Base-by-base conservation (phyloP, 2,888 invertebrate genomes). In the Laspeyria flexula region DNA sequence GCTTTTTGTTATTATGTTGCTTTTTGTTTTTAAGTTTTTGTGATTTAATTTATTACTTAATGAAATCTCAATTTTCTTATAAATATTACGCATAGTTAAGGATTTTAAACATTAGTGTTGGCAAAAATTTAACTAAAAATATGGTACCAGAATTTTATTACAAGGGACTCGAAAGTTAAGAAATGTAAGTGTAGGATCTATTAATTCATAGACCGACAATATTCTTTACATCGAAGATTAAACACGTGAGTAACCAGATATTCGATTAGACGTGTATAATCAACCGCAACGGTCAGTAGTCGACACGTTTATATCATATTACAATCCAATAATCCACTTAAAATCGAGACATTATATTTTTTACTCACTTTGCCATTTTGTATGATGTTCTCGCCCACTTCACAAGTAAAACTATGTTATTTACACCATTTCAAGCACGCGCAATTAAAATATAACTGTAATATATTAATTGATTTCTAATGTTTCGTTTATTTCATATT, bases 341-440 rank as follows among this genome's bases (percentile, higher is more conserved):
- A 45, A 71, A 61, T 62, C 47, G 27, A 62, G 53, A 55, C 25
- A 60, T 61, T 51, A 58, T 46, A 69, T 67, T 64, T 56, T 58
- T 37, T 33, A 86, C 90, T 86, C 71, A 90, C 90, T 90, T 90
- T 71, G 90, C 88, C 90, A 90, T 90, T 75, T 84, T 88, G 77
- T 55, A 54, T 43, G 53, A 31, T 65, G 64, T 55, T 54, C 45
- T 63, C 49, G 25, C 30, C 56, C 60, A 58, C 65, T 42, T 54
- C 39, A 51, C 56, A 38, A 52, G 62, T 53, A 68, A 43, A 48
- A 48, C 33, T 49, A 44, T 35, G 15, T 55, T 57, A 49, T 65
- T 79, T 60, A 79, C 51, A 75, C 62, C 85, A 86, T 85, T 57
- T 61, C 68, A 66, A 35, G 50, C 46, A 23, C 29, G 37, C 33